Conservation (phyloP, 1,140 invertebrate genomes). For the Drosophila ironensis region DNA sequence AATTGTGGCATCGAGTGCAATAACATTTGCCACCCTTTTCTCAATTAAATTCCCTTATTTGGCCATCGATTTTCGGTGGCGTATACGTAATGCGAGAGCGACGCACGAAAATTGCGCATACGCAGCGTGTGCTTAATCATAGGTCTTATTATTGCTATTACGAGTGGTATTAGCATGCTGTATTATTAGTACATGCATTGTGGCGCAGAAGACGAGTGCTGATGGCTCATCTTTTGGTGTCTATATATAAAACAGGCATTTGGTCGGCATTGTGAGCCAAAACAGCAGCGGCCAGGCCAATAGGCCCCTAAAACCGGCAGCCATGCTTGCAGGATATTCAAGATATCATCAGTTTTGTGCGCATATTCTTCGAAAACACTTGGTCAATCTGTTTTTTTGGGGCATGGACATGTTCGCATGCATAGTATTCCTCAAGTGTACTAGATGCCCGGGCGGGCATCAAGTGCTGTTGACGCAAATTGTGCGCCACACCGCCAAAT, state of each 20-base stretch:
- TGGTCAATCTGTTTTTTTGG: neutral
- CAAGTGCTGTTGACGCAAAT: slow-evolving; percentile 51
- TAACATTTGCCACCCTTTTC: neutral
- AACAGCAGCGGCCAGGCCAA: too few species aligned
- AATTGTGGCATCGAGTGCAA: neutral
- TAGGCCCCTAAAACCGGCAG: too few species aligned
- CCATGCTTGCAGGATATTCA: neutral
- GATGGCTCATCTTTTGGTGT: slow-evolving; percentile 37
- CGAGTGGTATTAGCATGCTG: slow-evolving; percentile 15
- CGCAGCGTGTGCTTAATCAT: slow-evolving; percentile 40
- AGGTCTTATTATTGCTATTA: slow-evolving; percentile 17
- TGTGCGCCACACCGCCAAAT: slow-evolving; percentile 37
- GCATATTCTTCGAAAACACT: neutral
- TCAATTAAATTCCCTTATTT: slow-evolving; percentile 32
- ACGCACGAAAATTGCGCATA: slow-evolving; percentile 52
- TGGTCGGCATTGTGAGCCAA: too few species aligned
- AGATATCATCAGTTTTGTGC: neutral
- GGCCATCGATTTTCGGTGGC: slow-evolving; percentile 19
- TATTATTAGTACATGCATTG: slow-evolving; percentile 51
- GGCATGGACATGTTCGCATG: slow-evolving; percentile 2
- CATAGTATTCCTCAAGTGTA: slow-evolving; percentile 7
- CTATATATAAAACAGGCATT: slow-evolving; percentile 40
- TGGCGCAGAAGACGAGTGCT: slow-evolving; percentile 47
- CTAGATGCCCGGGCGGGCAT: slow-evolving; percentile 26
- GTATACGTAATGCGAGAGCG: slow-evolving; percentile 28